Conservation (phyloP, 2,797 vertebrate species). For the Novumbra hubbsi region DNA sequence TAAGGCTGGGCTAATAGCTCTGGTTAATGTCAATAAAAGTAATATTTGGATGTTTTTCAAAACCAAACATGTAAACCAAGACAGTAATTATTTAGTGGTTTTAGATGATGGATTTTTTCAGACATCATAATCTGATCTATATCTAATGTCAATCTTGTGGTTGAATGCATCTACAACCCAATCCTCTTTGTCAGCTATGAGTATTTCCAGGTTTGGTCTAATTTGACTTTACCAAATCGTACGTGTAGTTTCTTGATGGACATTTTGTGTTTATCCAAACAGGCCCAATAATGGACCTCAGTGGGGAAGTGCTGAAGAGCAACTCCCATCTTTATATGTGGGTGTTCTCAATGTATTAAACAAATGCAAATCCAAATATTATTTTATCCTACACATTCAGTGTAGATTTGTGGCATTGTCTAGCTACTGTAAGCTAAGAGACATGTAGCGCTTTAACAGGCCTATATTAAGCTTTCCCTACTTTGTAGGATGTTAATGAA, state of each 20-base stretch:
- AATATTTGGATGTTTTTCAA: neutral
- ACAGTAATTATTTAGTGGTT: neutral
- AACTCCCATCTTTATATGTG: neutral
- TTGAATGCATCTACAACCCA: neutral
- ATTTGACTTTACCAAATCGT: neutral
- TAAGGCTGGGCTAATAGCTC: neutral
- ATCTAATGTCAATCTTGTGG: neutral
- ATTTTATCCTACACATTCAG: neutral
- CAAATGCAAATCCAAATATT: neutral
- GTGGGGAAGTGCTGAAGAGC: neutral
- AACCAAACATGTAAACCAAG: too few relatives aligned
- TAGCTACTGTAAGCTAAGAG: neutral
- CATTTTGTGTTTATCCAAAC: too few relatives aligned
- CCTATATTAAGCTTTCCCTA: neutral
- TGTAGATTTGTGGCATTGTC: neutral
- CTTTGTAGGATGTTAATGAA: conserved; percentile 2
- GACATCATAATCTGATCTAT: neutral
- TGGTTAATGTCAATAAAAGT: neutral
- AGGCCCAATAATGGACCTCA: neutral
- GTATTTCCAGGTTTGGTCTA: neutral
- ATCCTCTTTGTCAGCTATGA: neutral
- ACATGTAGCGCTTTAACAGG: neutral
- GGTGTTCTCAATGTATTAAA: neutral
- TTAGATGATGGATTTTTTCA: neutral
- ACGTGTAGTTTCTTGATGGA: neutral